Evolutionary conservation across 2,888 invertebrate genomes (phyloP), one percentile per base, ranked within the genome.

Genomic region (Leucoma salicis): DNA sequence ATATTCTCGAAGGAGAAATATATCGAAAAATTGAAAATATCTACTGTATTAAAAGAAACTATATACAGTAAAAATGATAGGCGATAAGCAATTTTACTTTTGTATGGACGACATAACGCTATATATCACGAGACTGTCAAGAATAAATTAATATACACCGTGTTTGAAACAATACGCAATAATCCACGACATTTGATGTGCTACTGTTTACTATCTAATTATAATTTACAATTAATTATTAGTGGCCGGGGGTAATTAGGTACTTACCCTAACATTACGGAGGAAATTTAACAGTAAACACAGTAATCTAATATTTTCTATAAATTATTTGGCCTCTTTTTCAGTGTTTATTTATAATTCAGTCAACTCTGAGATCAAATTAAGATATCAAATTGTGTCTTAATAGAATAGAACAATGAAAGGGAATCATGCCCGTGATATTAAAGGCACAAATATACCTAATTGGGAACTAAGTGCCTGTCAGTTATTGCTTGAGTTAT

Each of bases 161-260:
- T 53, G 39, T 55, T 54, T 49, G 51, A 45, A 61, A 56, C 58
- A 60, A 65, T 65, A 57, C 38, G 41, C 42, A 50, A 62, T 58
- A 58, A 58, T 60, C 45, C 52, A 53, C 49, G 40, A 44, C 56
- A 58, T 52, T 66, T 31, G 49, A 64, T 66, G 66, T 66, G 57
- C 57, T 58, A 46, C 44, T 58, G 35, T 57, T 57, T 57, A 53
- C 45, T 37, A 41, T 35, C 39, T 55, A 57, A 54, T 57, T 45
- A 43, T 31, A 38, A 32, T 38, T 46, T 50, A 57, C 53, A 51
- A 32, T 31, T 46, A 16, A 46, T 38, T 29, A 27, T 33, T 51
- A 51, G 48, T 45, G 47, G 49, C 41, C 13, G 33, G 39, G 60
- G 49, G 50, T 59, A 59, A 53, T 44, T 46, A 44, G 47, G 3